Evolutionary conservation across 2,797 vertebrate genomes (phyloP), one percentile per base, ranked within the genome.

Genomic region (Sebastes oblongus): DNA sequence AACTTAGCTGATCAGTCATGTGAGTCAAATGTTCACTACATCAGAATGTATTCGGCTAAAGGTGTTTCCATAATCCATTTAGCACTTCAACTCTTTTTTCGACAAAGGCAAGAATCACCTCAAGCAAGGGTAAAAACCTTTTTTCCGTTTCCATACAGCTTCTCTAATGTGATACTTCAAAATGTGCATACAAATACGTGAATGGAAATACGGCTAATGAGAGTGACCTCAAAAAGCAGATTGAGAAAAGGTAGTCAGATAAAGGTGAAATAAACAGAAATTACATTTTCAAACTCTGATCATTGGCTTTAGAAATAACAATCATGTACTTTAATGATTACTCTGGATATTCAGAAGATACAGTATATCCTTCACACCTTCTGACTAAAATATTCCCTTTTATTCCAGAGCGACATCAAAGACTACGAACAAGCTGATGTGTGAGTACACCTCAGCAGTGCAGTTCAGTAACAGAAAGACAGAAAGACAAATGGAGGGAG

Each of bases 401-500:
- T 25, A 32, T 61, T 39, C 22, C 10, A 20, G 12, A 50, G 32
- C 50, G 29, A 60, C 22, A 46, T 61, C 14, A 55, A 8, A 62
- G 10, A n/a, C n/a, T 4, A 24, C 18, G n/a, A 30, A 54, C 16
- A 3, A 32, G 12, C 74, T 25, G 66, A 14, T 4, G 24, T 13
- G 72, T 14, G 68, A 50, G 32, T 24, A 29, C 36, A 50, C 11
- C 56, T 55, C 16, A 7, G 60, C 34, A 8, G 39, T n/a, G 30
- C 39, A 5, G 64, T 1, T 67, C 66, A 66, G 36, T 3, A 12
- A 29, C 46, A 56, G 24, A 54, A 6, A 36, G 77, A 29, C 46
- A 50, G 24, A 54, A 10, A 64, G 77, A 77, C 24, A 22, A 32
- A 80, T 55, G 83, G 46, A 60, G 59, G 10, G 62, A 77, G 66